These are phyloP conservation scores for Xenopus laevis DNA, from an alignment of 2,113 vertebrate species.

Conservation along the genomic window DNA sequence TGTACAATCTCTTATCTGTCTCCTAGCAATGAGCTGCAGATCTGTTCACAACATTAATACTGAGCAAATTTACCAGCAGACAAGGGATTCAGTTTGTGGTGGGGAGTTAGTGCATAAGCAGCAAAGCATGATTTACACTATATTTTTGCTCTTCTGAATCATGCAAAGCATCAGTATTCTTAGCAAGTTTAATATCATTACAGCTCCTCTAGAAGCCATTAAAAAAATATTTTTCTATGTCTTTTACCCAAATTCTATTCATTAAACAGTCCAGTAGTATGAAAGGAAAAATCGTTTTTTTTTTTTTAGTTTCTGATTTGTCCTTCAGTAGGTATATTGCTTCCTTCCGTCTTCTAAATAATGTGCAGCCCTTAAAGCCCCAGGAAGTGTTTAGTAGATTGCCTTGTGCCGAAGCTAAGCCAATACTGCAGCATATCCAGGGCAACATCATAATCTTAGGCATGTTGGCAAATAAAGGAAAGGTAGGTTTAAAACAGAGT, in stretches of 20 bases:
- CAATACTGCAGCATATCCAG: background rate
- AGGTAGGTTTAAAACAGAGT: conserved; percentile 15
- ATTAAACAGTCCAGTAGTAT: too few species aligned
- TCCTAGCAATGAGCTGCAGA: conserved; percentile 5
- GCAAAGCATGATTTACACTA: conserved; percentile 11
- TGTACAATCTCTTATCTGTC: conserved; percentile 4
- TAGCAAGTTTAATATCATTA: background rate
- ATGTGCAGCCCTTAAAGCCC: conserved; percentile 14
- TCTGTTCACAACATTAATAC: conserved; percentile 13
- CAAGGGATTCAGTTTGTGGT: background rate
- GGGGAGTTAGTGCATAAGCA: conserved; percentile 16
- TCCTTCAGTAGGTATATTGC: background rate
- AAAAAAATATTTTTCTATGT: background rate
- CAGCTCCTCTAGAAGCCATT: background rate
- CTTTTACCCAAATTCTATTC: too few species aligned
- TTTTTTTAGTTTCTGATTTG: too few species aligned
- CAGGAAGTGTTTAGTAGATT: background rate
- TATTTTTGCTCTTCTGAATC: conserved; percentile 7
- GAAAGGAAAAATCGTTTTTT: too few species aligned
- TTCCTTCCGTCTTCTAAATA: conserved; percentile 4
- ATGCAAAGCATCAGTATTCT: background rate
- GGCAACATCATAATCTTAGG: background rate
- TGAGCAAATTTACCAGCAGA: background rate
- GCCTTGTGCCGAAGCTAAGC: background rate
- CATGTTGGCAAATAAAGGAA: background rate